Evolutionary conservation across 2,888 invertebrate genomes (phyloP).

Genomic region (Smittia sp.): DNA sequence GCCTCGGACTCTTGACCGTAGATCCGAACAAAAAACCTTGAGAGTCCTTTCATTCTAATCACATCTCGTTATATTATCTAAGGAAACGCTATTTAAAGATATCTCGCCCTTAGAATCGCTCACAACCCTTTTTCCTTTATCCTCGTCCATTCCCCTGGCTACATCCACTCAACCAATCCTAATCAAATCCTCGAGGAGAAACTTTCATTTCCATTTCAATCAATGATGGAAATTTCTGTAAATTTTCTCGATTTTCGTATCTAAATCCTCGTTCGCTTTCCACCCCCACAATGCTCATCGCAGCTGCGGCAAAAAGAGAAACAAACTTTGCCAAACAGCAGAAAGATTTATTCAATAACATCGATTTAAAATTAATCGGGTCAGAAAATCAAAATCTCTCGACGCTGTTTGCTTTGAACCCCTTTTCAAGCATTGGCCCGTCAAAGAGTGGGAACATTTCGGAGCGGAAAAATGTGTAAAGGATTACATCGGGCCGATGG

Average conservation of each 20-base stretch:
- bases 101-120: no score
- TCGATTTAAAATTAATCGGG: conserved; percentile 9
- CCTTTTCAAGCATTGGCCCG: not conserved
- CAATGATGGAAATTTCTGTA: not conserved
- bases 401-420: not conserved
- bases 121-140: no score
- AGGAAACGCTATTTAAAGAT: no score
- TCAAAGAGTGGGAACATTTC: not conserved
- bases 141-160: no score
- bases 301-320: not conserved
- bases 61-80: no score
- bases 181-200: not conserved
- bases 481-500: not conserved
- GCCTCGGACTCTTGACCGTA: no score
- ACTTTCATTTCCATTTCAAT: not conserved
- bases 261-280: not conserved
- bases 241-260: not conserved
- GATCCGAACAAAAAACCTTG: no score
- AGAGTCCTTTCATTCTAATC: no score
- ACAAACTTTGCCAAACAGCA: not conserved
- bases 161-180: no score
- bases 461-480: not conserved
- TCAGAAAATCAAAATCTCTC: conserved; percentile 2
- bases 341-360: conserved; percentile 4
- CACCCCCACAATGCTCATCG: not conserved